These are phyloP conservation scores for Piaya cayana DNA, from an alignment of 2,113 vertebrate genomes.

Conservation along the genomic window DNA sequence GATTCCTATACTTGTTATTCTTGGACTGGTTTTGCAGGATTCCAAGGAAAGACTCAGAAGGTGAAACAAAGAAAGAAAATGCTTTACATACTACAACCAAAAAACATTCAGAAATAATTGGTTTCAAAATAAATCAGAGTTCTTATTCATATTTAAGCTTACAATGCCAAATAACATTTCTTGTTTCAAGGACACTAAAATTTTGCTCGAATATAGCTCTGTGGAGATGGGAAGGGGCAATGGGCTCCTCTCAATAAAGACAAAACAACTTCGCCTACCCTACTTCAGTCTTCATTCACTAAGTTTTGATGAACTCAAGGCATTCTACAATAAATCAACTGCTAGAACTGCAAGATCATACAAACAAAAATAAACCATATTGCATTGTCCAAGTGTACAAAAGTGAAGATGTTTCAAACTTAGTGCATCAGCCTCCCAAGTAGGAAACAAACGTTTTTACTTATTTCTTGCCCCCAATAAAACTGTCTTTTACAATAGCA, in stretches of 20 bases:
- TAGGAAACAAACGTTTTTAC: neutral
- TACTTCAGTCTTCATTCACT: neutral
- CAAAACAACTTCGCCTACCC: neutral
- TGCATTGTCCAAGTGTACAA: neutral
- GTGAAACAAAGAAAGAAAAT: neutral
- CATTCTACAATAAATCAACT: neutral
- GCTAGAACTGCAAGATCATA: neutral
- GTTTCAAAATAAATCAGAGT: neutral
- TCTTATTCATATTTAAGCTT: neutral
- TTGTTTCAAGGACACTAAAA: neutral
- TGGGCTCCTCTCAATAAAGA: neutral
- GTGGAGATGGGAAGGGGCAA: neutral
- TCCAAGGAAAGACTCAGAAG: neutral
- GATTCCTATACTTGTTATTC: neutral
- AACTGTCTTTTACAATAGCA: neutral
- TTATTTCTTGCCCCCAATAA: neutral
- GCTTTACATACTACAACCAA: neutral
- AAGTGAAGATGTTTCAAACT: neutral
- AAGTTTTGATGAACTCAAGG: neutral
- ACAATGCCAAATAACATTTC: too few species aligned
- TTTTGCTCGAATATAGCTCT: neutral
- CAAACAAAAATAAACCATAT: neutral
- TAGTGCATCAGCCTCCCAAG: neutral
- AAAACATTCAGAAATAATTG: neutral
- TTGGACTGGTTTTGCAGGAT: neutral